phyloP scores from a whole-genome alignment of 1,140 invertebrate genomes.

The Armadillidium nasatum region DNA sequence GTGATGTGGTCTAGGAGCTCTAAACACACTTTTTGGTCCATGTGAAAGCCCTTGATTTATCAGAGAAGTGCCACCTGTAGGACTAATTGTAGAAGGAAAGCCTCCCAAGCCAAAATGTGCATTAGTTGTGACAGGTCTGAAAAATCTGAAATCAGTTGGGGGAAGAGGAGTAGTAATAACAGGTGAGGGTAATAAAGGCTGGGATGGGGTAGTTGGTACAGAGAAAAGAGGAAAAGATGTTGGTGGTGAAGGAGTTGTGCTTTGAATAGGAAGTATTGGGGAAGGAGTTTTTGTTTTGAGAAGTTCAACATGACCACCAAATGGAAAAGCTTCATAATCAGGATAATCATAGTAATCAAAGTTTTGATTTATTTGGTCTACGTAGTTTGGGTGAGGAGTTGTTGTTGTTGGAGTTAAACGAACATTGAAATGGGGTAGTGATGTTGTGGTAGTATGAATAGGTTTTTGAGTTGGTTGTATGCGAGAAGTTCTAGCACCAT shows the following conservation, averaged over 20 bases:
- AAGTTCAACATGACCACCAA: neutral
- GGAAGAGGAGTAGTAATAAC: neutral
- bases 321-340: too few species aligned
- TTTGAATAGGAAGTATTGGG: neutral
- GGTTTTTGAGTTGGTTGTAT: neutral
- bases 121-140: neutral
- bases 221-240: too few species aligned
- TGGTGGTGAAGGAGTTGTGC: neutral
- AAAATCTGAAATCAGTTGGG: neutral
- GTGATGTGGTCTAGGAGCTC: too few species aligned
- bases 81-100: too few species aligned
- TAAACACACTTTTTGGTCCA: too few species aligned
- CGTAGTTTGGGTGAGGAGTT: neutral
- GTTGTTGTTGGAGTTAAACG: neutral
- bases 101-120: too few species aligned
- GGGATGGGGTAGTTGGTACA: too few species aligned
- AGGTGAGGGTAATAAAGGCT: too few species aligned
- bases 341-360: too few species aligned
- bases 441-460: neutral
- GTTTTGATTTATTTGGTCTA: neutral
- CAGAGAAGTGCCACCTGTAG: too few species aligned
- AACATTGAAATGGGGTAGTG: neutral
- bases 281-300: neutral
- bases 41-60: too few species aligned
- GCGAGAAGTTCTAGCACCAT: neutral